Conservation (phyloP, 2,888 invertebrate genomes). For the Pyrrhosoma nymphula region DNA sequence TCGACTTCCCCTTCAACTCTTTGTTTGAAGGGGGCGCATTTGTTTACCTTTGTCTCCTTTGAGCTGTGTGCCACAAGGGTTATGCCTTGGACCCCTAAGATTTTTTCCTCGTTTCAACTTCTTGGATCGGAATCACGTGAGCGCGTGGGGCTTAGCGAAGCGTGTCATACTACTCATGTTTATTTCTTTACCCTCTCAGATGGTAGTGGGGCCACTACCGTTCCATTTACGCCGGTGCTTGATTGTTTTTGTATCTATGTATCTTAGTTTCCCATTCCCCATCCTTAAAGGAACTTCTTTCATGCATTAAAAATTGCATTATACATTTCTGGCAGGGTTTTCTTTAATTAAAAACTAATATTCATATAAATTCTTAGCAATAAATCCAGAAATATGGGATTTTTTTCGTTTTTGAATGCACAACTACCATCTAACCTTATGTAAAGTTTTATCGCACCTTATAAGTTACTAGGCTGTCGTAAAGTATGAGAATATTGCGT, state of each 20-base stretch:
- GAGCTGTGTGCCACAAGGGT: constrained; percentile 22
- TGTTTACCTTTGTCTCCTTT: constrained; percentile 15
- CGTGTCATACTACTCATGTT: background rate
- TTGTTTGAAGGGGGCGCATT: background rate
- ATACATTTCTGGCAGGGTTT: too few relatives aligned
- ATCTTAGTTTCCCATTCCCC: background rate
- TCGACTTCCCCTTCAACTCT: constrained; percentile 12
- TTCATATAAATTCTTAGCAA: too few relatives aligned
- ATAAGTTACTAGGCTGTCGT: too few relatives aligned
- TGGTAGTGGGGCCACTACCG: background rate
- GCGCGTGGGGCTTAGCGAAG: background rate
- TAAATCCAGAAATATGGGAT: too few relatives aligned
- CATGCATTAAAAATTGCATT: too few relatives aligned
- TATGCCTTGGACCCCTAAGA: background rate
- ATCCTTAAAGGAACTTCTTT: too few relatives aligned
- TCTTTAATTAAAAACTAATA: too few relatives aligned
- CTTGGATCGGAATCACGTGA: background rate
- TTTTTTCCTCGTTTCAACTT: background rate
- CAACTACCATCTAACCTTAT: too few relatives aligned
- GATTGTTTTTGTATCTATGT: too few relatives aligned
- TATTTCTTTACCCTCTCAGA: background rate
- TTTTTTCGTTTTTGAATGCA: too few relatives aligned
- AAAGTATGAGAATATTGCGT: too few relatives aligned
- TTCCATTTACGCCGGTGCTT: background rate
- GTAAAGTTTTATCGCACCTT: too few relatives aligned